phyloP scores from a whole-genome alignment of 2,113 vertebrate species.

The Oryzias curvinotus region DNA sequence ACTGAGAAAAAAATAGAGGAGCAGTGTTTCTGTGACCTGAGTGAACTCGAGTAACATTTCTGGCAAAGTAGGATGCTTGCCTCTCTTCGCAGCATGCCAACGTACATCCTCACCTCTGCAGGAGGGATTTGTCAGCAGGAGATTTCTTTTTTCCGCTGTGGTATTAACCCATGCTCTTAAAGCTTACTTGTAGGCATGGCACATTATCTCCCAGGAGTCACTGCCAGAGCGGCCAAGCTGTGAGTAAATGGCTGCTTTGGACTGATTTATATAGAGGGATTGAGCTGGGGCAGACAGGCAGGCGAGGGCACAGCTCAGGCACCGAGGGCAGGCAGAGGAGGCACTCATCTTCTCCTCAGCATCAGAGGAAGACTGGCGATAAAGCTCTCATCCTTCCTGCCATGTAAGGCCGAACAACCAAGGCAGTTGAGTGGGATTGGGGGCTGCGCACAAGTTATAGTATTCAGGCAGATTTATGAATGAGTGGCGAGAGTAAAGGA shows the following conservation, averaged over 20 bases:
- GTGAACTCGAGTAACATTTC: conserved; percentile 55
- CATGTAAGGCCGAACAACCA: conserved; percentile 47
- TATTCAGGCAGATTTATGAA: conserved; percentile 76
- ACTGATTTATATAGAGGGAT: conserved; percentile 21
- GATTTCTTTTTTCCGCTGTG: conserved; percentile 45
- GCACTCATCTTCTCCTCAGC: conserved; percentile 35
- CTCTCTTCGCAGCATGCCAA: conserved; percentile 30
- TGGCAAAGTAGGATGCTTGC: conserved; percentile 43
- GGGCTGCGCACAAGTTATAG: conserved; percentile 59
- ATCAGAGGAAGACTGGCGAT: conserved; percentile 37
- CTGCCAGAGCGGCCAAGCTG: conserved; percentile 43
- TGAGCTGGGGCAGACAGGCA: conserved; percentile 25
- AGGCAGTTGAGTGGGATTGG: conserved; percentile 37
- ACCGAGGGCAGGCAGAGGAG: conserved; percentile 35
- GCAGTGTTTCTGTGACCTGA: conserved; percentile 59
- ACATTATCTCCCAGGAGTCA: conserved; percentile 58
- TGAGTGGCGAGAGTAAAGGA: conserved; percentile 68
- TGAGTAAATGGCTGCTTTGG: conserved; percentile 46
- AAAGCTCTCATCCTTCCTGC: conserved; percentile 57
- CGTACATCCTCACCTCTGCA: conserved; percentile 60
- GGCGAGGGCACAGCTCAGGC: conserved; percentile 29
- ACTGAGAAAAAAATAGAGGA: conserved; percentile 42
- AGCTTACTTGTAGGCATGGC: conserved; percentile 63
- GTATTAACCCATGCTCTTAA: conserved; percentile 61
- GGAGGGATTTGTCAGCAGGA: conserved; percentile 64